Base-by-base conservation (phyloP, 37 sponge, comb jelly and placozoan genomes). In the Theonella swinhoei region DNA sequence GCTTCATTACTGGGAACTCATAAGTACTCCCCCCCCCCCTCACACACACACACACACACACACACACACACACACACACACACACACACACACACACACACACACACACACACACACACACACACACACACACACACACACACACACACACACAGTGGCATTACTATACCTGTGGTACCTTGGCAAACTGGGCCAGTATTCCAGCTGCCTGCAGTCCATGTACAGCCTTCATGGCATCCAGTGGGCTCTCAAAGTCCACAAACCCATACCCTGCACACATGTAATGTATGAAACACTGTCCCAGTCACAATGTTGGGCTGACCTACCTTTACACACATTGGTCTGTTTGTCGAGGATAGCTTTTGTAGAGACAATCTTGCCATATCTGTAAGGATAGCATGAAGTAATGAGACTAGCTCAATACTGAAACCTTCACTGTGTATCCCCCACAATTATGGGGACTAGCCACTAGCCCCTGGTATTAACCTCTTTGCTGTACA, bases 291-390 rank as follows among this genome's bases (percentile, higher is more conserved):
- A 42, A 35, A 36, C n/a, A n/a, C n/a, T n/a, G n/a, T n/a, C n/a
- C n/a, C n/a, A n/a, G n/a, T n/a, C n/a, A n/a, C n/a, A n/a, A n/a
- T n/a, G n/a, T n/a, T n/a, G n/a, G n/a, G n/a, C n/a, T n/a, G 24
- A 61, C 69, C 68, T 37, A 97, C 97, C 98, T 80, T 96, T 98
- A 83, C 99, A 98, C 24, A 82, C 37, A 71, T 85, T 91, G 37
- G 93, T 93, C 36, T 90, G 64, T 86, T 96, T 99, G 77, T 99
- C 97, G 47, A 96, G 74, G 41, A 99, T 99, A 29, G 97, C 95
- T 80, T 99, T 99, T 17, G 94, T 94, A 0, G 95, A 94, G 39
- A 90, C 83, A 25, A 99, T 99, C 74, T 80, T 90, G 8, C 99
- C 99, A 93, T 87, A 98, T 74, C 99, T 96, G 86, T 25, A 38